These are phyloP conservation scores for Plodia interpunctella DNA, from an alignment of 1,140 invertebrate species.

Conservation along the genomic window DNA sequence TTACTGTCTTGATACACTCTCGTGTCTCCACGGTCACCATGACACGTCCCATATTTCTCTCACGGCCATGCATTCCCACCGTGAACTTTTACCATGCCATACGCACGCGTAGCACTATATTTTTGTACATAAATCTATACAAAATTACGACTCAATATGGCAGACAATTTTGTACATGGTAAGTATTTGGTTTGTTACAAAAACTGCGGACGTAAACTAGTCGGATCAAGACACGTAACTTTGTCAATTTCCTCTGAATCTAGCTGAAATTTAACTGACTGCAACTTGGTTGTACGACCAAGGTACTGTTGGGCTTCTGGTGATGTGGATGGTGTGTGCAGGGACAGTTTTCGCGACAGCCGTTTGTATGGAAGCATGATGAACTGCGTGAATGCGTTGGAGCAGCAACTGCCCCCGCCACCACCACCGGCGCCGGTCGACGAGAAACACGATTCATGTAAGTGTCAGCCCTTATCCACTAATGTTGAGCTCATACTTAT, in stretches of 20 bases:
- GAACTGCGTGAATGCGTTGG: conserved; percentile 90
- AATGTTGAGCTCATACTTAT: no score
- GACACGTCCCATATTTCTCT: conserved; percentile 8
- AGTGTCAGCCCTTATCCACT: conserved; percentile 52
- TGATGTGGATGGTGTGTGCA: conserved; percentile 47
- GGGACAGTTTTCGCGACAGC: conserved; percentile 75
- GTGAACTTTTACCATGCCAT: conserved; percentile 35
- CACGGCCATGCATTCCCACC: conserved; percentile 18
- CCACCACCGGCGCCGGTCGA: conserved; percentile 86
- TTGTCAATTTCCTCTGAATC: neutral
- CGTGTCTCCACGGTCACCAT: conserved; percentile 10
- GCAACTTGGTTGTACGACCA: neutral
- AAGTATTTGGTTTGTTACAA: neutral
- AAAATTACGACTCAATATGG: neutral
- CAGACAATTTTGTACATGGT: neutral
- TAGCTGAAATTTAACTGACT: neutral
- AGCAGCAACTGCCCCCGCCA: conserved; percentile 85
- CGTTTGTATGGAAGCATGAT: conserved; percentile 87
- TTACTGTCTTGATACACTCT: conserved; percentile 23
- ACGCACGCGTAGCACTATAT: conserved; percentile 44
- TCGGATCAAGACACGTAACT: neutral
- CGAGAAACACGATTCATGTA: conserved; percentile 90
- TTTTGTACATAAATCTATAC: conserved; percentile 6
- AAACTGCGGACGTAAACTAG: neutral
- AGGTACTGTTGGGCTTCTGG: conserved; percentile 15